Conservation (phyloP, 2,797 vertebrate genomes). For the Cirrhinus mrigala region DNA sequence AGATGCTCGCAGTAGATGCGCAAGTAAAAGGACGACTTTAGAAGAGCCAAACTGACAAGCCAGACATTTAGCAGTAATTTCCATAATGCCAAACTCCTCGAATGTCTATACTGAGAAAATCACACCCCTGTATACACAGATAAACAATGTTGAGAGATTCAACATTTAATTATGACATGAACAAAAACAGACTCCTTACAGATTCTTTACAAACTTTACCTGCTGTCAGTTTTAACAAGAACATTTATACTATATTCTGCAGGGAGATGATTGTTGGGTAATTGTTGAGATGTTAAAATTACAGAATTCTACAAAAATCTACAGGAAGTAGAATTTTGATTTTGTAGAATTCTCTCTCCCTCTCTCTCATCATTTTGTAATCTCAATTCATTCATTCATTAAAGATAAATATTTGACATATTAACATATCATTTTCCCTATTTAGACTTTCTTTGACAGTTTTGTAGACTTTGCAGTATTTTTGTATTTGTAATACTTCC, state of each 20-base stretch:
- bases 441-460: no score
- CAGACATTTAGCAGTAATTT: slow-evolving; percentile 62
- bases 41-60: slow-evolving; percentile 62
- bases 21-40: slow-evolving; percentile 50
- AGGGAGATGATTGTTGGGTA: not conserved
- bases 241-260: not conserved
- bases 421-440: no score
- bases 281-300: no score
- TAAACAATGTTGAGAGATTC: not conserved
- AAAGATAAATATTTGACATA: not conserved
- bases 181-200: not conserved
- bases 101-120: slow-evolving; percentile 57
- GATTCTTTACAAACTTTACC: no score
- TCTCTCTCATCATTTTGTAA: no score
- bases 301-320: no score
- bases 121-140: not conserved
- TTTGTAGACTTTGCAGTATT: no score
- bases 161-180: slow-evolving; percentile 57
- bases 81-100: slow-evolving; percentile 54
- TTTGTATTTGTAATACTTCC: no score
- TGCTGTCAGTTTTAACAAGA: not conserved
- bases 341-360: no score
- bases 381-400: not conserved
- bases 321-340: no score
- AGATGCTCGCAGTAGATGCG: slow-evolving; percentile 55